phyloP scores from a whole-genome alignment of 92 coral and sea anemone genomes.

The Parazoanthus darwini region DNA sequence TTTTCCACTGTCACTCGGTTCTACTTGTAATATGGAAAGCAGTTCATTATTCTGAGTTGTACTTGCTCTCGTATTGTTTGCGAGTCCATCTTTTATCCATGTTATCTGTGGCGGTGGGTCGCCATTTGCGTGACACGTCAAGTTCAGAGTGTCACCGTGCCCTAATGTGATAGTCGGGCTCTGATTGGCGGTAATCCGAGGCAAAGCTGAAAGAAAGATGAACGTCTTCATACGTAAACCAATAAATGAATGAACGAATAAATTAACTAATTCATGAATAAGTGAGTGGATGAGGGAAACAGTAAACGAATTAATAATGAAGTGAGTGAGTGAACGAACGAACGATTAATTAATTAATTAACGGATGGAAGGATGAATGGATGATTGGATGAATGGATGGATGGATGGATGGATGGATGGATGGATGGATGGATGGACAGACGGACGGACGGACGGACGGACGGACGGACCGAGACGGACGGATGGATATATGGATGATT shows the following conservation, averaged over 20 bases:
- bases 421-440: too few species aligned
- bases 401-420: too few species aligned
- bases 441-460: too few species aligned
- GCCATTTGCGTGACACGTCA: conserved; percentile 17
- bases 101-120: not conserved
- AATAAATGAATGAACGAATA: not conserved
- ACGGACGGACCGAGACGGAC: too few species aligned
- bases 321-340: too few species aligned
- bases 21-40: not conserved
- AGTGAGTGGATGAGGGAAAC: too few species aligned
- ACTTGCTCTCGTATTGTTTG: not conserved
- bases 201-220: not conserved
- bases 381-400: too few species aligned
- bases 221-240: not conserved
- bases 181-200: not conserved
- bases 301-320: too few species aligned
- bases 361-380: too few species aligned
- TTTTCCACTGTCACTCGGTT: conserved; percentile 7
- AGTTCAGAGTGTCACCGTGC: not conserved
- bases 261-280: too few species aligned
- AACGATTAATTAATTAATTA: too few species aligned
- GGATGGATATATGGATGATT: too few species aligned
- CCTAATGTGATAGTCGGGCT: not conserved
- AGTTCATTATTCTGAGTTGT: not conserved
- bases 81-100: conserved; percentile 26